Base-by-base conservation (phyloP, 2,113 vertebrate species). In the Parotia lawesii region DNA sequence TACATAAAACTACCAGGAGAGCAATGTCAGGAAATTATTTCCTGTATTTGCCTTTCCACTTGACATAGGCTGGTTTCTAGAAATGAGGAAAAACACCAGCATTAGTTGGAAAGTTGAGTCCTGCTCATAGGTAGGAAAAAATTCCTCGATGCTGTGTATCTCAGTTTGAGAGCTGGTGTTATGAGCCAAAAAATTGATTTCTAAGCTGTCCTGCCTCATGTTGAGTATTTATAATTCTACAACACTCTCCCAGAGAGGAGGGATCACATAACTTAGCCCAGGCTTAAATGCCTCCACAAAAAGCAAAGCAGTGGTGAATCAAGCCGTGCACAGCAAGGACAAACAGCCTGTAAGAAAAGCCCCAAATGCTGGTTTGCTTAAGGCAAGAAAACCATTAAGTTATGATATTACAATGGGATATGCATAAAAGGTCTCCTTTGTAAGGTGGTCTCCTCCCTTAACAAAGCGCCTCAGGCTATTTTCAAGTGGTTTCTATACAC, bases 151-250 rank as follows among this genome's bases (percentile, higher is more conserved):
- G 65, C 48, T 70, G 48, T 54, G 67, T 35, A 31, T 85, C 78
- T 77, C 70, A 37, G 18, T 60, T 82, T 60, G 56, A 76, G 35
- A 92, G 44, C 22, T 88, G 65, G 28, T 91, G 33, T 64, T 75
- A 70, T 8, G 12, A 86, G 79, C 60, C 90, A 93, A 65, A 92
- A 92, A 90, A 47, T 2, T 70, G 17, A 54, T 90, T 87, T 95
- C 56, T 75, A 71, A 87, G 57, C 16, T 2, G 6, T 40, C 64
- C 44, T 73, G n/a, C 56, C 54, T 87, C 58, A 16, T n/a, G 15
- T 31, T 45, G 57, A 72, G n/a, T 79, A 53, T 57, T 90, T 82
- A 35, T 69, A 85, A 87, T 60, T 85, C 61, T 38, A 45, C 45
- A 88, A 35, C 2, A 5, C 44, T 61, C 23, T 94, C 56, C 31